Evolutionary conservation across 2,888 invertebrate genomes (phyloP).

Genomic region (Andricus curvator): DNA sequence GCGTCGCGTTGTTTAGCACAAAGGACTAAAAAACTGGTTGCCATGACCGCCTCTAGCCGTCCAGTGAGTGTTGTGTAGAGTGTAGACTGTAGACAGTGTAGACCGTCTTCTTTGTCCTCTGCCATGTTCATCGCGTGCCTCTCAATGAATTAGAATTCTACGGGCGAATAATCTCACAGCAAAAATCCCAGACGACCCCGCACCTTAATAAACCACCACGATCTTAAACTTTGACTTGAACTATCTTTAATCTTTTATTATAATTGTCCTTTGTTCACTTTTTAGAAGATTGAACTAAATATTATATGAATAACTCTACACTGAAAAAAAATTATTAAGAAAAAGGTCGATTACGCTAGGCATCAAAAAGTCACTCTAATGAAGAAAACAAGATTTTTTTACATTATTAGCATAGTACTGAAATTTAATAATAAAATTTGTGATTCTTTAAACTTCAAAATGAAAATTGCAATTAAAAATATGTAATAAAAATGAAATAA

Average conservation of each 20-base stretch:
- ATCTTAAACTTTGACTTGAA: constrained; percentile 12
- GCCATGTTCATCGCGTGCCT: constrained; percentile 25
- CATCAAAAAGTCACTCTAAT: too few species aligned
- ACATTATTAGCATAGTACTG: too few species aligned
- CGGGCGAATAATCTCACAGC: background rate
- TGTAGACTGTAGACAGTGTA: background rate
- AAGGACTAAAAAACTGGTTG: constrained; percentile 35
- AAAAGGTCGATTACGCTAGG: too few species aligned
- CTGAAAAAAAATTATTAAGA: too few species aligned
- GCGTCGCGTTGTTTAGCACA: constrained; percentile 34
- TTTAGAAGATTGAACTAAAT: background rate
- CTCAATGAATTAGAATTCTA: constrained; percentile 36
- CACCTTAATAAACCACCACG: constrained; percentile 4
- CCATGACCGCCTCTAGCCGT: constrained; percentile 23
- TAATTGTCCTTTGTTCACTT: background rate
- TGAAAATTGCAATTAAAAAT: too few species aligned
- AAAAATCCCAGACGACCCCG: background rate
- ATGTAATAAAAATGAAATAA: too few species aligned
- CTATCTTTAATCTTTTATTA: background rate
- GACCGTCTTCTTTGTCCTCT: constrained; percentile 18
- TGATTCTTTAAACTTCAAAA: too few species aligned
- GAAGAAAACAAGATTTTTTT: too few species aligned
- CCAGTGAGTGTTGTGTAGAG: background rate
- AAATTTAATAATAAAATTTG: too few species aligned
- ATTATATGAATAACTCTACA: background rate